These are phyloP conservation scores for Gonioctena quinquepunctata DNA, from an alignment of 1,140 invertebrate species.

Conservation along the genomic window DNA sequence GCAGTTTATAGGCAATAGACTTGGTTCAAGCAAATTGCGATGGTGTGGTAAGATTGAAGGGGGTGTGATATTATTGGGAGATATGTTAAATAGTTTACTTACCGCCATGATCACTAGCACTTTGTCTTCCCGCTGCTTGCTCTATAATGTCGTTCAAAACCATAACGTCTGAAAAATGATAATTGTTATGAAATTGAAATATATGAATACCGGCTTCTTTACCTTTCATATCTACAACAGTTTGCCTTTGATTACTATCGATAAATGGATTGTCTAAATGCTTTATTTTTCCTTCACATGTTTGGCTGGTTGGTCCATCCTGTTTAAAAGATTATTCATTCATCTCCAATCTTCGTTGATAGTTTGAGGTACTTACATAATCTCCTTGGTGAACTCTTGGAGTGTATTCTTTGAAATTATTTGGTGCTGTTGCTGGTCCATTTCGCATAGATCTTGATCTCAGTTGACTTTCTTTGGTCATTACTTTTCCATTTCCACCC, in stretches of 20 bases:
- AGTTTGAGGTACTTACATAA: conserved; percentile 65
- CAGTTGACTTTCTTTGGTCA: conserved; percentile 84
- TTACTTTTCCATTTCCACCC: conserved; percentile 65
- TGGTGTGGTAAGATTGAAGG: conserved; percentile 37
- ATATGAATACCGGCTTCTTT: not conserved
- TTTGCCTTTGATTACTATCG: conserved; percentile 82
- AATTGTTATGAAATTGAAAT: not conserved
- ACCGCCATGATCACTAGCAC: conserved; percentile 87
- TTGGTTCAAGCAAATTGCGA: conserved; percentile 50
- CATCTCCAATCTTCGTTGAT: not conserved
- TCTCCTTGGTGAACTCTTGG: conserved; percentile 69
- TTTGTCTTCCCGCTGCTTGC: conserved; percentile 86
- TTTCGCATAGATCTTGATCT: conserved; percentile 74
- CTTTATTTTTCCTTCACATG: conserved; percentile 74
- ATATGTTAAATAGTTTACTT: conserved; percentile 55
- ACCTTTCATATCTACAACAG: conserved; percentile 93
- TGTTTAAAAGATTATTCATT: conserved; percentile 20
- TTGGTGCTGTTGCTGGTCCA: conserved; percentile 62
- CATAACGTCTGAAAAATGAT: conserved; percentile 85
- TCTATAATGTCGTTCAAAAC: conserved; percentile 97
- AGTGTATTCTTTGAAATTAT: conserved; percentile 66
- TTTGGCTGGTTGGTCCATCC: conserved; percentile 52
- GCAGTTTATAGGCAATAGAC: conserved; percentile 21
- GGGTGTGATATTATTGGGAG: conserved; percentile 12
- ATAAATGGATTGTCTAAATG: conserved; percentile 90